These are phyloP conservation scores for Catocala nupta DNA, from an alignment of 2,888 invertebrate genomes.

Conservation along the genomic window DNA sequence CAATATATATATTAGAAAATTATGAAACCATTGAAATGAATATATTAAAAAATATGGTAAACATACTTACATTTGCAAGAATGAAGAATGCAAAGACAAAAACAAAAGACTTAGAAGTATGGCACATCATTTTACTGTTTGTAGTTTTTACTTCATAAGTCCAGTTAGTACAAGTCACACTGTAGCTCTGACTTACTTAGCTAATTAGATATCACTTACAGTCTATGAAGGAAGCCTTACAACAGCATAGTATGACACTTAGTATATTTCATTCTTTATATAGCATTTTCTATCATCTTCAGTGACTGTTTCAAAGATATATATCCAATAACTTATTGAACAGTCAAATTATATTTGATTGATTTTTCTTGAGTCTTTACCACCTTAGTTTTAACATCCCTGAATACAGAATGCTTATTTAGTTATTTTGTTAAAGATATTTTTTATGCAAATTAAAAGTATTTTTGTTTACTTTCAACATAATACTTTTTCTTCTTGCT, in stretches of 20 bases:
- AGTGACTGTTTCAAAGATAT: too few relatives aligned
- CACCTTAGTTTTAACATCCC: background rate
- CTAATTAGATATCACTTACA: conserved; percentile 42
- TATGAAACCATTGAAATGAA: background rate
- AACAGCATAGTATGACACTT: conserved; percentile 15
- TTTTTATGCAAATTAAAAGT: too few relatives aligned
- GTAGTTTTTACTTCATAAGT: conserved; percentile 17
- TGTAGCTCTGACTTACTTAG: conserved; percentile 32
- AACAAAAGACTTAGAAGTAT: conserved; percentile 39
- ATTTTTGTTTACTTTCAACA: background rate
- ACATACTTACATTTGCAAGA: conserved; percentile 52
- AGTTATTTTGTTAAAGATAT: too few relatives aligned
- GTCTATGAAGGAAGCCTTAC: conserved; percentile 41
- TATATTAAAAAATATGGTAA: background rate
- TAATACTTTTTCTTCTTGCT: background rate
- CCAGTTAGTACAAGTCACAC: conserved; percentile 15
- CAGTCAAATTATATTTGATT: background rate
- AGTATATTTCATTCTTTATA: conserved; percentile 19
- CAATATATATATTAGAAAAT: background rate
- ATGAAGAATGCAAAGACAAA: conserved; percentile 44
- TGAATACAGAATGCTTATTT: too few relatives aligned
- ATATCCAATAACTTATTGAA: too few relatives aligned
- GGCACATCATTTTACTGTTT: conserved; percentile 45
- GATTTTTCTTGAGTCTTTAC: background rate
- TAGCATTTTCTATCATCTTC: background rate